These are phyloP conservation scores for Hypothenemus hampei DNA, from an alignment of 1,140 invertebrate species.

Conservation along the genomic window DNA sequence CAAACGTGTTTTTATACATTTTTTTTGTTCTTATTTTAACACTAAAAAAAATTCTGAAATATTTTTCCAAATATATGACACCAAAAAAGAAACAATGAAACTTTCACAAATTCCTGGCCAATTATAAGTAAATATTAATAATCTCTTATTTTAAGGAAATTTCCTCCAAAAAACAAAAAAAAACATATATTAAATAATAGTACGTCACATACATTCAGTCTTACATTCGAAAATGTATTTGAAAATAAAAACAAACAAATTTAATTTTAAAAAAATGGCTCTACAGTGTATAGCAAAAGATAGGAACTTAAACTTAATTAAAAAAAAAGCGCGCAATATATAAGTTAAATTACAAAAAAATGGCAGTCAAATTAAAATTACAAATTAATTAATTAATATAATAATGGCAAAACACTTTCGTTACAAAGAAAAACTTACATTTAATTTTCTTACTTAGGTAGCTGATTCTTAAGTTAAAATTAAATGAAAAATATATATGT, in stretches of 20 bases:
- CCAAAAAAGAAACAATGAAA: no score
- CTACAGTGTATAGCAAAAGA: slow-evolving; percentile 36
- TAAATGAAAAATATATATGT: not conserved
- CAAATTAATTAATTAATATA: no score
- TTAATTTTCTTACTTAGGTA: no score
- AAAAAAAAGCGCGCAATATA: slow-evolving; percentile 35
- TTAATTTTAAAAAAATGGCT: slow-evolving; percentile 32
- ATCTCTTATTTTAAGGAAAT: slow-evolving; percentile 18
- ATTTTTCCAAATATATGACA: slow-evolving; percentile 2
- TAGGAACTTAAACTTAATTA: slow-evolving; percentile 42
- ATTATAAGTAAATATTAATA: no score
- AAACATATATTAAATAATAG: slow-evolving; percentile 10
- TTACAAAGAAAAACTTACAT: no score
- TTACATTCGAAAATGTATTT: slow-evolving; percentile 27
- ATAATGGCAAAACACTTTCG: slow-evolving; percentile 38
- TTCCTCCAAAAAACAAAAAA: slow-evolving; percentile 3
- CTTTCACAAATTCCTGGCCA: no score
- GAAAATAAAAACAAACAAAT: no score
- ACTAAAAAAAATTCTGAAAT: not conserved
- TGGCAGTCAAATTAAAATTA: slow-evolving; percentile 41
- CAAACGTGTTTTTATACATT: not conserved
- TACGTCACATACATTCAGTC: slow-evolving; percentile 25
- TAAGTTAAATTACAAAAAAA: slow-evolving; percentile 40
- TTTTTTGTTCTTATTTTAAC: slow-evolving; percentile 1
- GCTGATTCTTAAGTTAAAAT: no score